These are phyloP conservation scores for Sycophila sp. DNA, from an alignment of 1,140 invertebrate genomes.

Conservation along the genomic window DNA sequence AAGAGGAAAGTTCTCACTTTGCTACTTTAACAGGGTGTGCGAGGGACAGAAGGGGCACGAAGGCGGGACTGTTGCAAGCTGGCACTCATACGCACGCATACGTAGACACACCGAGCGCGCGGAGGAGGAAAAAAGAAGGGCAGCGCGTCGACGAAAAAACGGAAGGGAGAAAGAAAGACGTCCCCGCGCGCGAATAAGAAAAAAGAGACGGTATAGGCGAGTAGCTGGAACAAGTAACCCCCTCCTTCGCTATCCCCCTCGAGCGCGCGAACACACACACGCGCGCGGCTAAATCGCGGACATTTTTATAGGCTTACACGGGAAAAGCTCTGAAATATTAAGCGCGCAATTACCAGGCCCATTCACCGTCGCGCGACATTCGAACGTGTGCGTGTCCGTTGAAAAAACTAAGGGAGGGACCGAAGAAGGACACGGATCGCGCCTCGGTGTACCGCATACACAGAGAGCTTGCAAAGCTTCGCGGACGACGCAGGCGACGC, in stretches of 20 bases:
- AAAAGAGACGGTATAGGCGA: conserved; percentile 42
- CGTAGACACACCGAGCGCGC: conserved; percentile 46
- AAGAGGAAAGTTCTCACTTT: conserved; percentile 54
- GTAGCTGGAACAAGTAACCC: no score
- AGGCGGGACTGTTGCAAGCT: conserved; percentile 5
- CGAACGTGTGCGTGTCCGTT: conserved; percentile 49
- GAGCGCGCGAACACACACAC: conserved; percentile 24
- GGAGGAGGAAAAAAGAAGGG: conserved; percentile 42
- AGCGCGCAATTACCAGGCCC: conserved; percentile 65
- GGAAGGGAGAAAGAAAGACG: conserved; percentile 37
- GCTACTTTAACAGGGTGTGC: conserved; percentile 56
- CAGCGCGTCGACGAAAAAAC: conserved; percentile 38
- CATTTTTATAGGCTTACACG: conserved; percentile 60
- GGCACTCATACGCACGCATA: conserved; percentile 30
- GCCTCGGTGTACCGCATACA: not conserved
- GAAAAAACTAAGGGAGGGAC: conserved; percentile 28
- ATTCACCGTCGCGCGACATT: conserved; percentile 62
- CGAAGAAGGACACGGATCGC: conserved; percentile 17
- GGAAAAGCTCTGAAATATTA: conserved; percentile 66
- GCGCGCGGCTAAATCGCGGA: conserved; percentile 51
- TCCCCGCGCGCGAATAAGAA: conserved; percentile 36
- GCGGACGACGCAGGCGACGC: no score
- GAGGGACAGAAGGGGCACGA: no score
- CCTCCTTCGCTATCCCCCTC: no score
- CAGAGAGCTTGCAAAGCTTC: no score